These are phyloP conservation scores for Cynaeus angustus DNA, from an alignment of 2,888 invertebrate genomes.

Conservation along the genomic window DNA sequence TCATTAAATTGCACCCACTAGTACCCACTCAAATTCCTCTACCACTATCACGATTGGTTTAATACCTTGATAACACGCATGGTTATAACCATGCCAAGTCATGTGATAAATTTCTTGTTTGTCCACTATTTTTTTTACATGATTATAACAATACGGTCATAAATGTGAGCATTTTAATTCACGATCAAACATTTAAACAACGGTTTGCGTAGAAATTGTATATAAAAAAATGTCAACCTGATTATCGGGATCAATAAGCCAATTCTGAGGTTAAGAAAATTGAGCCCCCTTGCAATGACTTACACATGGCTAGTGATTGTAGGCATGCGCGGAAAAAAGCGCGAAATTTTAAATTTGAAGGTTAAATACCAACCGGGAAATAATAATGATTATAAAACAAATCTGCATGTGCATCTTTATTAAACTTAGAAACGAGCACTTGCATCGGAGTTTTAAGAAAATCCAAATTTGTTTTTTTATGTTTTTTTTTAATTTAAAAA, in stretches of 20 bases:
- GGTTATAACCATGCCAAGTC: conserved; percentile 2
- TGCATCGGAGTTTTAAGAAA: too few relatives aligned
- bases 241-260: background rate
- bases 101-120: background rate
- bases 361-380: too few relatives aligned
- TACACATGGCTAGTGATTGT: background rate
- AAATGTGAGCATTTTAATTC: background rate
- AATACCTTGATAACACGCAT: conserved; percentile 1
- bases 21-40: conserved; percentile 2
- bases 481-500: too few relatives aligned
- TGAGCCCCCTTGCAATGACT: background rate
- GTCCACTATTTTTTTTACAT: background rate
- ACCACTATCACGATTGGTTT: conserved; percentile 4
- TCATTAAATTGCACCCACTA: background rate
- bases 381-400: too few relatives aligned
- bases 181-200: background rate
- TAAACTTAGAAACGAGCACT: too few relatives aligned
- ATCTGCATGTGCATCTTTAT: too few relatives aligned
- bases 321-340: too few relatives aligned
- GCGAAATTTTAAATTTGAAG: too few relatives aligned
- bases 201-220: background rate
- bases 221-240: too few relatives aligned
- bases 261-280: background rate
- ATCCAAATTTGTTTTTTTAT: too few relatives aligned
- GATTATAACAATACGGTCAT: background rate